Conservation (phyloP, 2,888 invertebrate species). For the Oegoconia quadripuncta region DNA sequence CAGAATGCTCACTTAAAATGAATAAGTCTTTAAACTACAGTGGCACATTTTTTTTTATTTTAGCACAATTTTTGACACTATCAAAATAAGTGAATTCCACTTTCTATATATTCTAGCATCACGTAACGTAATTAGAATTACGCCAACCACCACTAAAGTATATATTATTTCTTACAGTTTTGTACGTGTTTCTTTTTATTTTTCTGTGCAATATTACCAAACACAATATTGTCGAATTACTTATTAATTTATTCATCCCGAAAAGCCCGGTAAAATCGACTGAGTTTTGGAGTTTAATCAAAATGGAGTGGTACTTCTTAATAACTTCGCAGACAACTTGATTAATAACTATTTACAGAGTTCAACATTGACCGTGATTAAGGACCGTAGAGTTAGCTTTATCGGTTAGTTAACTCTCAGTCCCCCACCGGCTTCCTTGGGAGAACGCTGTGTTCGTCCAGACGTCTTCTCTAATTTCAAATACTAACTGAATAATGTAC, state of each 20-base stretch:
- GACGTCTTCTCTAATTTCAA: constrained; percentile 55
- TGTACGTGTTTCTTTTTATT: no score
- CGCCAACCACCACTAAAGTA: no score
- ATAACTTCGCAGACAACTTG: constrained; percentile 46
- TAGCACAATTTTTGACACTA: no score
- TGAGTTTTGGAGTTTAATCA: neutral
- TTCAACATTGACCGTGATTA: constrained; percentile 55
- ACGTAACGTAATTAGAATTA: no score
- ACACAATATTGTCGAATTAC: no score
- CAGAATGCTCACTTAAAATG: no score
- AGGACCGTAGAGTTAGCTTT: constrained; percentile 55
- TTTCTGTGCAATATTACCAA: no score
- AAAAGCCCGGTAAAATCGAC: neutral
- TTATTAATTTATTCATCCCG: neutral
- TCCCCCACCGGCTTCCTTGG: constrained; percentile 21
- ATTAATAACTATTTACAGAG: constrained; percentile 49
- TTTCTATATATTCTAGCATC: no score
- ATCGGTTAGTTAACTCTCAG: constrained; percentile 61
- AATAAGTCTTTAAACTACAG: no score
- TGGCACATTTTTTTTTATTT: no score
- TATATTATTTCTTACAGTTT: no score
- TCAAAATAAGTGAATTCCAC: no score
- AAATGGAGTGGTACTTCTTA: constrained; percentile 22
- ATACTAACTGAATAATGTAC: constrained; percentile 63
- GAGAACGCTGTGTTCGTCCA: constrained; percentile 26